A percentile compares a stretch with the other conserved stretches of the same genome.
Evolutionary conservation across 2,888 invertebrate species (phyloP).

Genomic region (Leptopterna dolabrata): DNA sequence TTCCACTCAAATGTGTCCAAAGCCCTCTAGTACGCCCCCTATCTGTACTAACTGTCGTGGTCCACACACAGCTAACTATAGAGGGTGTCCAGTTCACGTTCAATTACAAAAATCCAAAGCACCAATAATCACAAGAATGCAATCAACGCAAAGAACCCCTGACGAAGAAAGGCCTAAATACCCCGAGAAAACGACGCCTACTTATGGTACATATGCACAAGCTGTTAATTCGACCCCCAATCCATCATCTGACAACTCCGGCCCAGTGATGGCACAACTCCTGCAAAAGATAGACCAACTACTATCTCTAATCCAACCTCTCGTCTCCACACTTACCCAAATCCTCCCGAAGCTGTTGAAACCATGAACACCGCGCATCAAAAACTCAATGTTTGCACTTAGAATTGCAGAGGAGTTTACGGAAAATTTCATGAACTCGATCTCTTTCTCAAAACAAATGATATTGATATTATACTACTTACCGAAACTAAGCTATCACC

Average conservation of each 20-base stretch:
- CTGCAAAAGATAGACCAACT: conserved; percentile 3
- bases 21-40: too few species aligned
- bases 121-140: background rate
- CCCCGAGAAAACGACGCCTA: background rate
- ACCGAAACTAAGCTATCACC: conserved; percentile 29
- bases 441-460: conserved; percentile 15
- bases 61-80: too few species aligned
- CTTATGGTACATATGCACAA: background rate
- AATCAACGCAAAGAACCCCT: background rate
- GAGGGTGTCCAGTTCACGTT: too few species aligned
- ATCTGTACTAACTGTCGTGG: too few species aligned
- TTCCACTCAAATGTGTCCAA: too few species aligned
- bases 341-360: conserved; percentile 1
- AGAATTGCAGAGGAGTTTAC: conserved; percentile 37
- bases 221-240: background rate
- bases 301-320: conserved; percentile 33
- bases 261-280: too few species aligned
- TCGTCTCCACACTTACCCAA: background rate
- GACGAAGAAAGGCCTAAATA: background rate
- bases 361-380: background rate
- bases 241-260: background rate
- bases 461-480: conserved; percentile 23
- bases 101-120: too few species aligned
- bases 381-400: conserved; percentile 33
- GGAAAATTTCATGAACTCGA: too few species aligned